Evolutionary conservation across 2,797 vertebrate species (phyloP), one percentile per base, ranked within the genome.

Genomic region (Cyprinodon diabolis): DNA sequence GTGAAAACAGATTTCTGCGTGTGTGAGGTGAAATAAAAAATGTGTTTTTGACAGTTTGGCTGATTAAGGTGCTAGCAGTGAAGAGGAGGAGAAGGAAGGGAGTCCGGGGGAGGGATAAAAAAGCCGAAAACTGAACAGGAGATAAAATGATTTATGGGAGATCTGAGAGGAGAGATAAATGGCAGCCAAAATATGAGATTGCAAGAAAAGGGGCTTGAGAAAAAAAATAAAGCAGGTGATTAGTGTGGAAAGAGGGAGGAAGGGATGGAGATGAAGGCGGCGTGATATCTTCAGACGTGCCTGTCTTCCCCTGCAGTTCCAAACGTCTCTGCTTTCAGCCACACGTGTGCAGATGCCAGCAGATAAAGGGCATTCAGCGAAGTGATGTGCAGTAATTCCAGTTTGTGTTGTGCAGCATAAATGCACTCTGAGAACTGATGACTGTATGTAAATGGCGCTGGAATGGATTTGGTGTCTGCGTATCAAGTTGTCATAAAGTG

Each of bases 91-190:
- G 62, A 45, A 47, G 62, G 40, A 45, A 81, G 71, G 76, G 85
- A 79, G 76, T 85, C 79, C 72, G 54, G 56, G 52, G 19, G n/a
- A 13, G 63, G n/a, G 62, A 4, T 58, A 66, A 74, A 81, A 76
- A 55, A 21, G 37, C 77, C 69, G 80, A 57, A 83, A 83, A 86
- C 67, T 79, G 83, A 85, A 88, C 76, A 79, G 76, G 86, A 90
- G 88, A 90, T 90, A 87, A 87, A 87, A 87, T 92, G 92, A 92
- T 92, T 91, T 86, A 92, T 91, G 83, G 68, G 73, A 90, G 91
- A 92, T 93, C 76, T 89, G 90, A 86, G 76, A 75, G 78, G 77
- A 86, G 87, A 86, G 89, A 88, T 89, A 89, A 88, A 91, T 89
- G 90, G 90, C 87, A 90, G 85, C 40, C 84, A 71, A 84, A 88